Evolutionary conservation across 2,113 vertebrate species (phyloP).

Genomic region (Poeciliopsis turrubarensis): DNA sequence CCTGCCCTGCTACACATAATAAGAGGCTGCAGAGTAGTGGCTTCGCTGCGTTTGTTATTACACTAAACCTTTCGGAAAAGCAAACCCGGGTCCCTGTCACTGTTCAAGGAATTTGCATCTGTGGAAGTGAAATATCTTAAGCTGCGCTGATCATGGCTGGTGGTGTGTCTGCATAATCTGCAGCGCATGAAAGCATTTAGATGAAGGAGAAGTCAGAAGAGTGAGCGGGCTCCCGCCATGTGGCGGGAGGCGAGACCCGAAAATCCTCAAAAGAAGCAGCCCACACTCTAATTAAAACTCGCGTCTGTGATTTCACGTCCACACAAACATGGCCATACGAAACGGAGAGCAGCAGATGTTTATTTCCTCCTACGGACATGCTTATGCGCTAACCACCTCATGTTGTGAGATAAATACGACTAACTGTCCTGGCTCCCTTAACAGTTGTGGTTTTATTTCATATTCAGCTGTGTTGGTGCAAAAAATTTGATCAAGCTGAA

Average conservation of each 20-base stretch:
- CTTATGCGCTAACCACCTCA: background rate
- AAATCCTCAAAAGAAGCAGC: constrained; percentile 56
- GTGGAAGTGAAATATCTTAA: constrained; percentile 1
- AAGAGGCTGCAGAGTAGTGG: constrained; percentile 1
- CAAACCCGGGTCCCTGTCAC: constrained; percentile 14
- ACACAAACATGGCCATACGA: background rate
- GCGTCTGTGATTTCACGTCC: constrained; percentile 49
- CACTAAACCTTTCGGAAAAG: constrained; percentile 20
- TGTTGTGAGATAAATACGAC: too few species aligned
- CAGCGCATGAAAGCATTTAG: constrained; percentile 54
- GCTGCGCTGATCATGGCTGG: background rate
- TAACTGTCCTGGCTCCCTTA: too few species aligned
- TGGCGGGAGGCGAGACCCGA: constrained; percentile 44
- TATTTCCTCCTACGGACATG: background rate
- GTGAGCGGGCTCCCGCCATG: constrained; percentile 49
- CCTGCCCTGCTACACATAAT: constrained; percentile 27
- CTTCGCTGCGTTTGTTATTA: constrained; percentile 20
- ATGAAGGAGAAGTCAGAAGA: constrained; percentile 57
- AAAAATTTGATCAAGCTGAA: too few species aligned
- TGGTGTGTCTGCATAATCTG: constrained; percentile 27
- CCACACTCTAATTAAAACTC: constrained; percentile 61
- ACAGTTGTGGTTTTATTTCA: too few species aligned
- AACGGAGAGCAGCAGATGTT: constrained; percentile 24
- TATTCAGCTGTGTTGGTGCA: too few species aligned
- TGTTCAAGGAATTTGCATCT: constrained; percentile 27